phyloP scores from a whole-genome alignment of 37 sponge, comb jelly and placozoan genomes.

The Aphrocallistes beatrix region DNA sequence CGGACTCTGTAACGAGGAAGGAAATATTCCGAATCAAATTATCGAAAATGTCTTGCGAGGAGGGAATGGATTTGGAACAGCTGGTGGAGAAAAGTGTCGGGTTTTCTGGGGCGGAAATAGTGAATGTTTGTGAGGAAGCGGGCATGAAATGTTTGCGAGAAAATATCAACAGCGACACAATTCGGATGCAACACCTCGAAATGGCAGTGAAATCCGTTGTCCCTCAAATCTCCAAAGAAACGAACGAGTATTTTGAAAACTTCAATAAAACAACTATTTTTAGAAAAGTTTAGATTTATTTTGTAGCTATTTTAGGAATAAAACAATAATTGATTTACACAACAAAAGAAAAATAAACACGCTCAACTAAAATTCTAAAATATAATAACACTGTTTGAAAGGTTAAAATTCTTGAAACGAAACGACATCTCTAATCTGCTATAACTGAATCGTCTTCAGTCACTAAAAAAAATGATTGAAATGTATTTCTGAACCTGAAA shows the following conservation, averaged over 20 bases:
- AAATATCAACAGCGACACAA: conserved; percentile 27
- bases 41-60: background rate
- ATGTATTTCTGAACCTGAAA: too few relatives aligned
- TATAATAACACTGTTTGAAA: background rate
- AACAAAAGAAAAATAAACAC: background rate
- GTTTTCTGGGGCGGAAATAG: conserved; percentile 89
- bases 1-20: conserved; percentile 51
- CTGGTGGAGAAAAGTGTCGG: conserved; percentile 40
- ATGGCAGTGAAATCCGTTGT: conserved; percentile 33
- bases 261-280: conserved; percentile 26
- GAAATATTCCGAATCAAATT: conserved; percentile 63
- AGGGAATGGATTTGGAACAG: conserved; percentile 39
- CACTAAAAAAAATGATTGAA: too few relatives aligned
- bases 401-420: background rate
- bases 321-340: background rate
- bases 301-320: background rate
- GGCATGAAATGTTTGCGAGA: conserved; percentile 68
- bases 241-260: conserved; percentile 40
- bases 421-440: background rate
- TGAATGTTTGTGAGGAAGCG: conserved; percentile 80
- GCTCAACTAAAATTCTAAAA: background rate
- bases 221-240: conserved; percentile 50
- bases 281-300: background rate
- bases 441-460: background rate
- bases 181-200: conserved; percentile 38